A percentile compares a stretch with the other conserved stretches of the same genome.
phyloP scores from a whole-genome alignment of 2,797 vertebrate genomes.

The Danio aesculapii region DNA sequence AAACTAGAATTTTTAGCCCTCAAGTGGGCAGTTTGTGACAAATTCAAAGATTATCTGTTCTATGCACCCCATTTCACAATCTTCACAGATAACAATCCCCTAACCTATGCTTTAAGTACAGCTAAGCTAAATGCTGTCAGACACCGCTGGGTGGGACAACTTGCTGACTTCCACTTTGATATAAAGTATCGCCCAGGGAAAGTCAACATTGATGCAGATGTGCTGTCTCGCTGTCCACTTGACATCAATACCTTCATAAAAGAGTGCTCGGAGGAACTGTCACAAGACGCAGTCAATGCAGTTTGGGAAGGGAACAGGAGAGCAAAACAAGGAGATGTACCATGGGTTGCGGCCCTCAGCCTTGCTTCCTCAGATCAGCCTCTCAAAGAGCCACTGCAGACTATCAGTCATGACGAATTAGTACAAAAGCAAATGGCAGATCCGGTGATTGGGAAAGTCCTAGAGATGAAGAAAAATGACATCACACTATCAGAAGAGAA shows the following conservation, averaged over 20 bases:
- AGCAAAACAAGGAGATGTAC: slow-evolving; percentile 9
- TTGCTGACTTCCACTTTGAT: slow-evolving; percentile 36
- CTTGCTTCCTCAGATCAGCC: background rate
- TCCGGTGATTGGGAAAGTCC: background rate
- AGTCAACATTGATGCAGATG: slow-evolving; percentile 27
- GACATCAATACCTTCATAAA: slow-evolving; percentile 16
- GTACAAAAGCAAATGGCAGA: background rate
- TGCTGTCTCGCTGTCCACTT: slow-evolving; percentile 19
- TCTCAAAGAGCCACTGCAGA: background rate
- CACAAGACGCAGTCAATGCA: background rate
- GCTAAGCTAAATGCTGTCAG: slow-evolving; percentile 8
- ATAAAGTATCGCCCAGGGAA: slow-evolving; percentile 42
- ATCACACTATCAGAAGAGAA: background rate
- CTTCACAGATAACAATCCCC: background rate
- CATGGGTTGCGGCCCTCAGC: slow-evolving; percentile 14
- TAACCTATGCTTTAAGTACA: background rate
- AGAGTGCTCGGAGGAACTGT: background rate
- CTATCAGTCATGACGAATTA: slow-evolving; percentile 1
- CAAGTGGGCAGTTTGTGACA: slow-evolving; percentile 26
- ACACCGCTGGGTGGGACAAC: slow-evolving; percentile 34
- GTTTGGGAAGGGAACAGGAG: slow-evolving; percentile 12
- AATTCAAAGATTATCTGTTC: slow-evolving; percentile 6
- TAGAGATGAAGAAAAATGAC: slow-evolving; percentile 1
- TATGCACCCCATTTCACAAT: slow-evolving; percentile 27
- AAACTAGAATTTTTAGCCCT: slow-evolving; percentile 15